Conservation (phyloP, 2,113 vertebrate species). For the Pipa parva region DNA sequence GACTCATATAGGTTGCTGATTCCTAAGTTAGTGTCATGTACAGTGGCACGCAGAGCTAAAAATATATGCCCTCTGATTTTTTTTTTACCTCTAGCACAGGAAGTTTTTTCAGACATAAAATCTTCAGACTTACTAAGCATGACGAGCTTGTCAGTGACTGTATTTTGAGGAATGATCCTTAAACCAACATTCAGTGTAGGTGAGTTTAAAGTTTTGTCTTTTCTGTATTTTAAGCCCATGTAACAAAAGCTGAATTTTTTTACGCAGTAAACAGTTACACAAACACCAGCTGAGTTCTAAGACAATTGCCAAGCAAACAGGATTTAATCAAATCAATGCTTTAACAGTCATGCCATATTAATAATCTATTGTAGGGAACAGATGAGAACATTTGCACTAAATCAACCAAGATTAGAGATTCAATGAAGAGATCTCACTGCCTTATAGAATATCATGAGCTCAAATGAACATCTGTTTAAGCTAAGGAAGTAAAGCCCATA, state of each 20-base stretch:
- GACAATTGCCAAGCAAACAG: background rate
- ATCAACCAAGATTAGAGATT: background rate
- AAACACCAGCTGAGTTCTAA: constrained; percentile 4
- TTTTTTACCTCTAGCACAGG: constrained; percentile 22
- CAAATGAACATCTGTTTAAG: background rate
- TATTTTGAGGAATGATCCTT: constrained; percentile 25
- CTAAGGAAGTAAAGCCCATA: background rate
- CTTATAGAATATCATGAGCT: background rate
- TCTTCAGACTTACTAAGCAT: constrained; percentile 18
- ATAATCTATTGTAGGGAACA: background rate
- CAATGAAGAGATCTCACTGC: background rate
- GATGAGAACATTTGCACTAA: background rate
- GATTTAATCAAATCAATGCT: background rate
- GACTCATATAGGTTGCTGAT: background rate
- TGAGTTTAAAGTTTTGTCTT: constrained; percentile 1
- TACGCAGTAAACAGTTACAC: background rate
- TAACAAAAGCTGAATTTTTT: constrained; percentile 25
- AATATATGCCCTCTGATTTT: constrained; percentile 5
- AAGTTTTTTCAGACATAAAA: constrained; percentile 38
- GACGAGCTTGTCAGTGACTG: constrained; percentile 25
- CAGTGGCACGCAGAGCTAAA: constrained; percentile 27
- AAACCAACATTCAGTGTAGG: constrained; percentile 13
- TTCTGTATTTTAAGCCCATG: constrained; percentile 14
- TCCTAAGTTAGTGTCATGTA: background rate
- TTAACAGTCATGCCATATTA: background rate